Evolutionary conservation across 2,113 vertebrate species (phyloP).

Genomic region (Candoia aspera): DNA sequence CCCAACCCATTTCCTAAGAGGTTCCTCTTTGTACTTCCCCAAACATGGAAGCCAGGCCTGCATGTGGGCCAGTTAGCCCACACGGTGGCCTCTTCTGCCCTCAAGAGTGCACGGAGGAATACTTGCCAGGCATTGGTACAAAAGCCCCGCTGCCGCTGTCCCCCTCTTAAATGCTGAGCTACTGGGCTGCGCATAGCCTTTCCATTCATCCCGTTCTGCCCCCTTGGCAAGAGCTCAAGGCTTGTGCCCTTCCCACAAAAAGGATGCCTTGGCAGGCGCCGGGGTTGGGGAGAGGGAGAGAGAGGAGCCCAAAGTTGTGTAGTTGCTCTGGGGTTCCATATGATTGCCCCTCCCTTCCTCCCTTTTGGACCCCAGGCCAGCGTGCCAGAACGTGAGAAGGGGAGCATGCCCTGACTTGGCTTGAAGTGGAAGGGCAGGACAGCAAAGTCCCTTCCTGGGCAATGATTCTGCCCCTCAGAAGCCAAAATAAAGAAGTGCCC

Average conservation of each 20-base stretch:
- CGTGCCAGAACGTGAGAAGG: not conserved
- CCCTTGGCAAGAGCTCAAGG: not conserved
- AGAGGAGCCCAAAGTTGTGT: not conserved
- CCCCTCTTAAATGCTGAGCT: not conserved
- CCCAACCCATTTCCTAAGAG: conserved; percentile 71
- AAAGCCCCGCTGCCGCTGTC: not conserved
- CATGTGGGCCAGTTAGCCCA: accelerated
- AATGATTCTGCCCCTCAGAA: not conserved
- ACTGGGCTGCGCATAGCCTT: not conserved
- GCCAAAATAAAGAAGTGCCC: not conserved
- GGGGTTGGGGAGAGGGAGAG: not conserved
- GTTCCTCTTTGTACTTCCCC: conserved; percentile 74
- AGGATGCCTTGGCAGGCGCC: not conserved
- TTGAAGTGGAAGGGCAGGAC: not conserved
- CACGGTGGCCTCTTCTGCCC: not conserved
- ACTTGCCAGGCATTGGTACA: not conserved
- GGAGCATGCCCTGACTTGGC: not conserved
- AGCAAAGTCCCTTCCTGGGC: not conserved
- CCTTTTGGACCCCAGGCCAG: not conserved
- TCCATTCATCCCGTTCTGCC: not conserved
- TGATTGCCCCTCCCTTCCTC: not conserved
- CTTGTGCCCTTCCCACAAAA: not conserved
- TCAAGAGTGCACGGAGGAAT: not conserved
- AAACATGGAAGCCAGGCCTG: not conserved
- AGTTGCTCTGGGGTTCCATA: not conserved